Base-by-base conservation (phyloP, 2,888 invertebrate species). In the Chironomus tentans region DNA sequence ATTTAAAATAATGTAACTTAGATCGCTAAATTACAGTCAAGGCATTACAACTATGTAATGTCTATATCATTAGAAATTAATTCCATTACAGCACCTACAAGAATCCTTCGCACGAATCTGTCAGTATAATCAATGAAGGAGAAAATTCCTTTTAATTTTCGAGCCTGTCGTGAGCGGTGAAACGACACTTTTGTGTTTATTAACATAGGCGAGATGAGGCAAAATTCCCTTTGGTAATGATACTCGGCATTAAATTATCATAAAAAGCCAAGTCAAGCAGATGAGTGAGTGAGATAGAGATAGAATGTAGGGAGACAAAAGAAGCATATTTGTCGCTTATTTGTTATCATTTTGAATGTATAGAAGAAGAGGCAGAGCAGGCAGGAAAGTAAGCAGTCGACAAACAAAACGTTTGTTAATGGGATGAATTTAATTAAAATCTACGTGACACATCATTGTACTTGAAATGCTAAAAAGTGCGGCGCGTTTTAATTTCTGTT, bases 341-440 rank as follows among this genome's bases (percentile, higher is more conserved):
- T 56, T 56, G 56, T 56, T 56, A 56, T 56, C 56, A 15, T 56
- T 56, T 15, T 15, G 12, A 7, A 56, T n/a, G 15, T 15, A 5
- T 2, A 56, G 56, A 56, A 18, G 15, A 15, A 56, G 18, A 38
- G 38, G 38, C 38, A 38, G 38, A 38, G 10, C 7, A 56, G n/a
- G 18, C 56, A 56, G 18, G 15, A 56, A 56, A 56, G 15, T n/a
- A 56, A 18, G 18, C 21, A 18, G 21, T 13, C 15, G 18, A 18
- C 12, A 61, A 61, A 72, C 72, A 72, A 62, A 72, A 62, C 28
- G 62, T 62, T 61, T 62, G 61, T 62, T 62, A 72, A 62, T 61
- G 72, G 62, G 62, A 72, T 72, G 62, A 72, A 72, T 72, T 72
- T 72, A 72, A 72, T 72, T 72, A 72, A 72, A 71, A 72, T 21